phyloP scores from a whole-genome alignment of 1,140 invertebrate genomes.

The Heliconius eleuchia region DNA sequence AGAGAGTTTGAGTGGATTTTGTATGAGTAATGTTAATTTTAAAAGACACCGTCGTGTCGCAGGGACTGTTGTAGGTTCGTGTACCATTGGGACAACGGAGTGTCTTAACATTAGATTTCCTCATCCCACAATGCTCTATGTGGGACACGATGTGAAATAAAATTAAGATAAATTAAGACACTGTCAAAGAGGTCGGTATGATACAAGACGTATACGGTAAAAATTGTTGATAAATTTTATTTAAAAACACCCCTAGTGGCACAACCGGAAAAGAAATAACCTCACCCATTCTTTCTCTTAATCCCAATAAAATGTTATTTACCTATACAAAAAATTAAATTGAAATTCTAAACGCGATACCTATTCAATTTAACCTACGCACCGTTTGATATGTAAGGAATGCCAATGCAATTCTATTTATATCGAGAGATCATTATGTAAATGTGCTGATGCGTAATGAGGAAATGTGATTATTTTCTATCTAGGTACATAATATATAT shows the following conservation, averaged over 20 bases:
- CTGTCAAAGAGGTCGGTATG: too few relatives aligned
- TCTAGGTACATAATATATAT: too few relatives aligned
- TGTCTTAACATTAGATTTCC: too few relatives aligned
- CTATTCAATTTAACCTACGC: constrained; percentile 1
- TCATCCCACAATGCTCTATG: too few relatives aligned
- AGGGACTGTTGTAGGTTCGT: too few relatives aligned
- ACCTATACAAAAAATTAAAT: not conserved
- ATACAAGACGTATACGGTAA: too few relatives aligned
- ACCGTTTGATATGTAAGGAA: not conserved
- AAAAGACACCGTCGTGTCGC: too few relatives aligned
- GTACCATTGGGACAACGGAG: too few relatives aligned
- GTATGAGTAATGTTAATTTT: not conserved
- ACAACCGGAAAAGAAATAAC: not conserved
- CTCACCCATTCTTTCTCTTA: not conserved
- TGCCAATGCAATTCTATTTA: constrained; percentile 6
- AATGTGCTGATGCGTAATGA: not conserved
- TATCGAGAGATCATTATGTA: not conserved
- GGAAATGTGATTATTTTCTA: constrained; percentile 7
- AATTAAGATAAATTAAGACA: too few relatives aligned
- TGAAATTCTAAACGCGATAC: not conserved
- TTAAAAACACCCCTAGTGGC: not conserved
- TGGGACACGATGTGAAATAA: too few relatives aligned
- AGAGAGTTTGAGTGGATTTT: not conserved
- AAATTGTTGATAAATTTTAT: not conserved
- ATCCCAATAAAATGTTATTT: not conserved